A percentile compares a stretch with the other conserved stretches of the same genome.
These are phyloP conservation scores for Coboldia fuscipes DNA, from an alignment of 1,140 invertebrate species.

Conservation along the genomic window DNA sequence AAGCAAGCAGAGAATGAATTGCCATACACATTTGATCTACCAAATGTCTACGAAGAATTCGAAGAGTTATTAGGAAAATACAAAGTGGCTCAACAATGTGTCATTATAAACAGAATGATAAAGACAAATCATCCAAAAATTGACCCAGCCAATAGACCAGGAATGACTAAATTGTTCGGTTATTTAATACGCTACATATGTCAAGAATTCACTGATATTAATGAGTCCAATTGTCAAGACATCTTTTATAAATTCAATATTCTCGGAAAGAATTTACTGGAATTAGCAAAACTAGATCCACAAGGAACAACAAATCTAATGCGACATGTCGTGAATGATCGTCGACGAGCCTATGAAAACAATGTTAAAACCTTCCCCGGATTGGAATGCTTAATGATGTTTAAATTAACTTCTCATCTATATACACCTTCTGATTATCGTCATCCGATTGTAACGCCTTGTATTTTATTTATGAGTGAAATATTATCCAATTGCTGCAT, in stretches of 20 bases:
- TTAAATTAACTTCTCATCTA: slow-evolving; percentile 52
- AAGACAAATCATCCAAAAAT: slow-evolving; percentile 68
- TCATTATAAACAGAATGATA: slow-evolving; percentile 60
- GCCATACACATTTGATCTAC: slow-evolving; percentile 46
- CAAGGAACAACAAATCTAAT: slow-evolving; percentile 38
- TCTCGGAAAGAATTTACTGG: no score
- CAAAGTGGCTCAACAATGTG: slow-evolving; percentile 34
- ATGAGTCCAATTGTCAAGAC: no score
- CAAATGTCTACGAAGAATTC: slow-evolving; percentile 41
- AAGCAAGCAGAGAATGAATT: slow-evolving; percentile 38
- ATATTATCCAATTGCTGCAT: slow-evolving; percentile 42
- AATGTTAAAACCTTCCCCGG: slow-evolving; percentile 38
- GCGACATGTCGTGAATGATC: slow-evolving; percentile 47
- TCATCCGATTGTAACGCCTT: slow-evolving; percentile 68
- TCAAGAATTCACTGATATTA: no score
- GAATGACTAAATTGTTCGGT: slow-evolving; percentile 45
- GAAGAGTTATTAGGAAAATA: slow-evolving; percentile 36
- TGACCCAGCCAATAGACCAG: slow-evolving; percentile 49
- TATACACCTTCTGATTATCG: slow-evolving; percentile 78
- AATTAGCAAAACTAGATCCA: no score
- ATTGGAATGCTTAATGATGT: slow-evolving; percentile 53
- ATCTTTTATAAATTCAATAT: no score
- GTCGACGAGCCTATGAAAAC: slow-evolving; percentile 40
- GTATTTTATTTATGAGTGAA: slow-evolving; percentile 61
- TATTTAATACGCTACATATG: slow-evolving; percentile 56